Evolutionary conservation across 2,797 vertebrate genomes (phyloP), one percentile per base, ranked within the genome.

Genomic region (Lepus townsendii): DNA sequence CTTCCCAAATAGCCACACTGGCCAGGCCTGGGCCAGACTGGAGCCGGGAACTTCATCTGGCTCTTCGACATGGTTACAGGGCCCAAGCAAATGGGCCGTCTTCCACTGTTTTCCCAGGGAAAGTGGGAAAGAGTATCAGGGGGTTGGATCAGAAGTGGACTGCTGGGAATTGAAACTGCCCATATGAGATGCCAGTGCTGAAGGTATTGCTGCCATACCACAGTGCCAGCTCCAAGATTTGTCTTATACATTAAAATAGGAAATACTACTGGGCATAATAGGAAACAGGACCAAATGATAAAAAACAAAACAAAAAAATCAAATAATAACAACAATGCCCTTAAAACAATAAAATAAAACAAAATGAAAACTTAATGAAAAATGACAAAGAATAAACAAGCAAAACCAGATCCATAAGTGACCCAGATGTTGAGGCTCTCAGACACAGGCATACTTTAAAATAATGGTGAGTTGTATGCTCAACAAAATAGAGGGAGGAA

Each of bases 401-500:
- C 1, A 83, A 72, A 22, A 62, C 22, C 11, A 83, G 26, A 80
- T 11, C n/a, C 6, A 52, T 11, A 68, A 27, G 3, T 90, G 12
- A 76, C 78, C 22, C 17, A 72, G 75, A 91, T 47, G 66, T 47
- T 80, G 63, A 27, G 32, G 16, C 47, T 84, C 9, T 94, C 26
- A 90, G 82, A 83, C 26, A 76, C 13, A 84, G 50, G 68, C 19
- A 62, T 78, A 76, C 14, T 80, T 92, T 82, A 76, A 95, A 87
- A 65, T 78, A 93, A 75, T 35, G 52, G 12, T 75, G 35, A 77
- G 32, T 90, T 80, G 68, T 73, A 13, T 79, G 22, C 47, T 86
- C 20, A 88, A 20, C 32, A 83, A 78, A 87, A 76, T 62, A 90
- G 30, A 95, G n/a, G 26, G 30, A 95, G n/a, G 26, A 84, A 71